Percentiles rank a stretch among this genome's conserved stretches.
Conservation (phyloP, 2,797 vertebrate genomes). For the Atherinosoma microstoma region DNA sequence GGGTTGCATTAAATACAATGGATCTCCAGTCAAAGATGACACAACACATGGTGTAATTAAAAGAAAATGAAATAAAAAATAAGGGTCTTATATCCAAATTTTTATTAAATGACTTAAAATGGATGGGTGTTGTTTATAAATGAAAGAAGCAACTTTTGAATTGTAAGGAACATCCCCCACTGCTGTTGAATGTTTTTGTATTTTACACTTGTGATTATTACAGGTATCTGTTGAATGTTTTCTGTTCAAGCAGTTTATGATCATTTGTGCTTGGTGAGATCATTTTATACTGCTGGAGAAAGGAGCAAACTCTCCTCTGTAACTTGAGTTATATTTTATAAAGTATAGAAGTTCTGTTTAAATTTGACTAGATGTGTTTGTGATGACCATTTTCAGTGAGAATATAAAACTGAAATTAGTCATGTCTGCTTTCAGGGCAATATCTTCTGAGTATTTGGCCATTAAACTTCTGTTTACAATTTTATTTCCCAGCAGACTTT, state of each 20-base stretch:
- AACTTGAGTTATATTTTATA: conserved; percentile 24
- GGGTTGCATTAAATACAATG: conserved; percentile 41
- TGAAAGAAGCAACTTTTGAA: conserved; percentile 13
- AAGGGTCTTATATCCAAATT: conserved; percentile 68
- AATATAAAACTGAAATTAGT: conserved; percentile 18
- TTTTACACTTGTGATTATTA: conserved; percentile 13
- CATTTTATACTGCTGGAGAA: conserved; percentile 22
- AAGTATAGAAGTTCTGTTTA: conserved; percentile 9
- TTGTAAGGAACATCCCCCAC: background rate
- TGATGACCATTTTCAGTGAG: conserved; percentile 23
- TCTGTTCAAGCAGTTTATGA: background rate
- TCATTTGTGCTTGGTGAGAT: background rate
- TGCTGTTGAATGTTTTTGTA: conserved; percentile 22
- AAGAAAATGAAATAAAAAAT: conserved; percentile 1
- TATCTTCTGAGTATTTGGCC: background rate
- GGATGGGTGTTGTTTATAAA: conserved; percentile 57
- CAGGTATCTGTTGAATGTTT: conserved; percentile 14
- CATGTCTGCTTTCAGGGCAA: background rate
- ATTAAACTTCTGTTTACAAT: background rate
- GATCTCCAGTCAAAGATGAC: conserved; percentile 51
- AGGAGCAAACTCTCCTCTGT: conserved; percentile 4
- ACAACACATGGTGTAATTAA: conserved; percentile 59
- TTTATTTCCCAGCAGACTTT: background rate
- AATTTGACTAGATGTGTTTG: conserved; percentile 12
- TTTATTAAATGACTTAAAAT: conserved; percentile 79